Evolutionary conservation across 2,797 vertebrate genomes (phyloP), one percentile per base, ranked within the genome.

Genomic region (Nyctibius grandis): DNA sequence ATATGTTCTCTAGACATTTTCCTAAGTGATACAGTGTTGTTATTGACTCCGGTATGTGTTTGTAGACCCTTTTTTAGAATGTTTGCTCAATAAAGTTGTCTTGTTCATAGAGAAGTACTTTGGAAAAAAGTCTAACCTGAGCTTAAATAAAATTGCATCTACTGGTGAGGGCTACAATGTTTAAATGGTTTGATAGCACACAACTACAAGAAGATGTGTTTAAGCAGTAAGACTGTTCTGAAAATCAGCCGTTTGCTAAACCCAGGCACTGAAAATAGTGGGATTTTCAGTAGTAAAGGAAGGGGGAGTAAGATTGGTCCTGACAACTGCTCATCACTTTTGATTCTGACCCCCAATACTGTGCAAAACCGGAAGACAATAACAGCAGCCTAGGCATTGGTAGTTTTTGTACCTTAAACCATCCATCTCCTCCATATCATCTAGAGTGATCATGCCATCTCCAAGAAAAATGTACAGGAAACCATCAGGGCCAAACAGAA

Each of bases 381-480:
- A 79, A 36, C 3, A 93, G 31, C 38, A 74, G 23, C 22, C 33
- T 76, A 16, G 28, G 26, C 48, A 50, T 4, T 60, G 56, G n/a
- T 75, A 80, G 63, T 29, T 85, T 90, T 65, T 98, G 97, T 98
- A 99, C 99, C 99, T 99, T 94, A 99, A 98, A 64, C 99, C 99
- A 40, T 99, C 99, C 99, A 99, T 99, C 96, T 99, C 99, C 93
- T 99, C 99, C 99, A 99, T 99, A 94, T 99, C 99, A 51, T 99
- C 99, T 93, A 99, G 97, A 7, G 99, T 99, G 98, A 99, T 99
- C 99, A 99, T 99, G 82, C 99, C 99, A 74, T 99, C 99, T 61
- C 99, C 99, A 34, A 99, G 98, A 79, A 99, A 98, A 96, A 99
- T 98, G 97, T 99, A 99, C 74, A 99, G 96, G 95, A 99, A 98